These are phyloP conservation scores for Ormyrus labotus DNA, from an alignment of 2,888 invertebrate genomes.

Conservation along the genomic window DNA sequence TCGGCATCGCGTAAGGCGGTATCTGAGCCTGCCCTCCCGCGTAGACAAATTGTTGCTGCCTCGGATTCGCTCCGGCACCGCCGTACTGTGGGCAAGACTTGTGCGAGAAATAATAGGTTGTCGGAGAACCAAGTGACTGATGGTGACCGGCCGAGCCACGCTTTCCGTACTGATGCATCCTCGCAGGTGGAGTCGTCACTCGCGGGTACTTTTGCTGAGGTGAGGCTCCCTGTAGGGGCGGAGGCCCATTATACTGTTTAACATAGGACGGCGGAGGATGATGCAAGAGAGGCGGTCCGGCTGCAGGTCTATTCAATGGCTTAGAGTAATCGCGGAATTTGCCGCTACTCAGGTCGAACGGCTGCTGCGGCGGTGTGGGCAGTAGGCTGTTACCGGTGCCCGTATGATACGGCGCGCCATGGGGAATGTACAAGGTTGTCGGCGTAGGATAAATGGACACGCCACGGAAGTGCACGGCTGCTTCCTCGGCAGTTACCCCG, in stretches of 20 bases:
- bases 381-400: constrained; percentile 65
- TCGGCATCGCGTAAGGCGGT: constrained; percentile 36
- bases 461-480: constrained; percentile 38
- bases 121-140: constrained; percentile 4
- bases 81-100: constrained; percentile 45
- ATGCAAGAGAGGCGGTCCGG: constrained; percentile 28
- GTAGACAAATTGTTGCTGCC: constrained; percentile 29
- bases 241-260: constrained; percentile 34
- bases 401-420: constrained; percentile 63
- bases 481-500: constrained; percentile 3
- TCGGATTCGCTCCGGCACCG: background rate
- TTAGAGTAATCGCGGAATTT: constrained; percentile 64
- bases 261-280: constrained; percentile 42
- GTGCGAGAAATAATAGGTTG: constrained; percentile 51
- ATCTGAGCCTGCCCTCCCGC: constrained; percentile 6
- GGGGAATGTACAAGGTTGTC: constrained; percentile 46
- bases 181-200: constrained; percentile 35
- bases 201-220: constrained; percentile 46
- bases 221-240: background rate
- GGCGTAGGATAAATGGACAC: constrained; percentile 49
- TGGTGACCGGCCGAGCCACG: constrained; percentile 37
- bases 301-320: background rate
- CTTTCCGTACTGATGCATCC: constrained; percentile 54
- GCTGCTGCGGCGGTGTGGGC: constrained; percentile 66
- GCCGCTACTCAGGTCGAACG: constrained; percentile 50